Percentiles rank a stretch among this genome's conserved stretches.
phyloP scores from a whole-genome alignment of 2,888 invertebrate genomes.

The Aquatica leii region DNA sequence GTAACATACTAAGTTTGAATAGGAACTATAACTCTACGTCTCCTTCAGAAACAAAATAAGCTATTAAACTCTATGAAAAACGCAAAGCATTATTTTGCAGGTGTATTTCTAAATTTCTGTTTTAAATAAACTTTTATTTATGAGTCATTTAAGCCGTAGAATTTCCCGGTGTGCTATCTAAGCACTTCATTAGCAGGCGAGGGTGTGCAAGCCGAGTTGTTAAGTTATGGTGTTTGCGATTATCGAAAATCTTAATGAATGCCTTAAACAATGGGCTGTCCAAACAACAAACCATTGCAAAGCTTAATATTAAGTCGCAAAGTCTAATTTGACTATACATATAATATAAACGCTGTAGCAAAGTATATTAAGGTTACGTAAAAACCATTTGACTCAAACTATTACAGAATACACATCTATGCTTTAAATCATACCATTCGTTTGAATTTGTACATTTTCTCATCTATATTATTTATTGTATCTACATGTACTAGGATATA shows the following conservation, averaged over 20 bases:
- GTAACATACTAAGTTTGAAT: slow-evolving; percentile 40
- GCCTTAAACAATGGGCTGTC: slow-evolving; percentile 53
- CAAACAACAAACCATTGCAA: slow-evolving; percentile 35
- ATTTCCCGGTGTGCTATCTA: slow-evolving; percentile 54
- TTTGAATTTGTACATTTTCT: slow-evolving; percentile 38
- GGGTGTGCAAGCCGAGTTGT: slow-evolving; percentile 47
- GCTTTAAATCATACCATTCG: slow-evolving; percentile 49
- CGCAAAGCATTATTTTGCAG: slow-evolving; percentile 1
- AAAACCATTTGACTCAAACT: slow-evolving; percentile 49
- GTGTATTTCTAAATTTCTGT: slow-evolving; percentile 29
- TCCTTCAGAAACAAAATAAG: slow-evolving; percentile 19
- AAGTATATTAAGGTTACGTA: slow-evolving; percentile 26
- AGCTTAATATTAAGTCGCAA: slow-evolving; percentile 41
- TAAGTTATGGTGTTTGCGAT: slow-evolving; percentile 56
- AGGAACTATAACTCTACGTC: slow-evolving; percentile 31
- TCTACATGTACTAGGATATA: slow-evolving; percentile 31
- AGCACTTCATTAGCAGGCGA: slow-evolving; percentile 55
- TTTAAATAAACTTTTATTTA: slow-evolving; percentile 50
- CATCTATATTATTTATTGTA: slow-evolving; percentile 47
- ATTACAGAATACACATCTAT: slow-evolving; percentile 40
- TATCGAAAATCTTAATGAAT: slow-evolving; percentile 59
- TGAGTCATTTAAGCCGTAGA: slow-evolving; percentile 54
- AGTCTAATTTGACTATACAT: slow-evolving; percentile 47
- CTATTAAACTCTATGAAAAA: no score
- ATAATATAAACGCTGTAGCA: slow-evolving; percentile 46